Conservation (phyloP, 2,113 vertebrate genomes). For the Etheostoma cragini region DNA sequence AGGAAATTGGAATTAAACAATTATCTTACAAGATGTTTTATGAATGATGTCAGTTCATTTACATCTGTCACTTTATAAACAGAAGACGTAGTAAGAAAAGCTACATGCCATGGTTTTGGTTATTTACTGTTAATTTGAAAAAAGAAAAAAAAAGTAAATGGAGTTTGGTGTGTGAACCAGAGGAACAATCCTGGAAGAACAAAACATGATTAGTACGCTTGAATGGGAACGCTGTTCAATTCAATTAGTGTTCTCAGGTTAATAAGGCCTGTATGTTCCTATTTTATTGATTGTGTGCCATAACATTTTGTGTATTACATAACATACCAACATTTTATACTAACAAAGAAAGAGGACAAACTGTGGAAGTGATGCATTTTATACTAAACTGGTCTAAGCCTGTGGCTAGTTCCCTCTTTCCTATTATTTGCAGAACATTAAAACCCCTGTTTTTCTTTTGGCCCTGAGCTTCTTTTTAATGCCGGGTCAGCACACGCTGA, state of each 20-base stretch:
- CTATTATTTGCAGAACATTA: constrained; percentile 3
- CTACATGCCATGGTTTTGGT: no score
- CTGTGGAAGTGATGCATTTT: not conserved
- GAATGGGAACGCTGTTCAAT: not conserved
- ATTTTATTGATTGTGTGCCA: no score
- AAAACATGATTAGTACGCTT: not conserved
- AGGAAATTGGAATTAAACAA: not conserved
- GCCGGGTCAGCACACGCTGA: constrained; percentile 7
- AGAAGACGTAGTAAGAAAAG: no score
- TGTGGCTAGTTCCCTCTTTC: not conserved
- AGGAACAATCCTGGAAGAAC: not conserved
- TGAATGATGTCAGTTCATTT: not conserved
- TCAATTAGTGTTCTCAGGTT: not conserved
- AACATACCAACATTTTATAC: not conserved
- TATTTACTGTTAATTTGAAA: not conserved
- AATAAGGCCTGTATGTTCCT: not conserved
- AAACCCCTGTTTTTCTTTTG: not conserved
- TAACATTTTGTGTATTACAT: not conserved
- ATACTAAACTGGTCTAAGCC: not conserved
- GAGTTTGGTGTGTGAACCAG: not conserved
- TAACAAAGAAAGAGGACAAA: not conserved
- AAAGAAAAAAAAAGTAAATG: not conserved
- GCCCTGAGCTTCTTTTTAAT: constrained; percentile 9
- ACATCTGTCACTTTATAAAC: not conserved
- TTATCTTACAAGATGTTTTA: not conserved